Evolutionary conservation across 2,888 invertebrate species (phyloP), one percentile per base, ranked within the genome.

Genomic region (Zaprionus bogoriensis): DNA sequence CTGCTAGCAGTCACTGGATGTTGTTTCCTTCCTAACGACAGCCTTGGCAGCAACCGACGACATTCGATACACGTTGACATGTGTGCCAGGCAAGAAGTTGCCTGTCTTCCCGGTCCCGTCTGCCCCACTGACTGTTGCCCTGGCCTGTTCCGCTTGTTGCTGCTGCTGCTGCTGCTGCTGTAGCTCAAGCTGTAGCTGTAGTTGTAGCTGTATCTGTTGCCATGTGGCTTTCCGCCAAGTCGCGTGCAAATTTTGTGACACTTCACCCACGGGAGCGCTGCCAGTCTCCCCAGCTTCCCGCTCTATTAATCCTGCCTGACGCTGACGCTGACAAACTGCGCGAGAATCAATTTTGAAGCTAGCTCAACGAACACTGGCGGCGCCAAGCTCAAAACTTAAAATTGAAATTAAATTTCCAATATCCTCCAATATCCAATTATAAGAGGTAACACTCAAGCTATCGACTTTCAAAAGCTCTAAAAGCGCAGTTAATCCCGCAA

Each of bases 241-340:
- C 73, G 85, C 85, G 85, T 81, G 77, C 73, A 71, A 84, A 80
- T 80, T 81, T 74, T 81, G 74, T 85, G 85, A 85, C 85, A 85
- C 75, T 74, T 85, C 83, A 78, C 85, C 80, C 87, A 80, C 78
- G 83, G 85, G 87, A 85, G 60, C 69, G 68, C 14, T 74, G 71
- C 58, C 62, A 67, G 66, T 55, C 53, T 51, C 9, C 58, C 5
- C 59, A 48, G 47, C 47, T 59, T 46, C 61, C 62, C 59, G 74
- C 77, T 67, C 76, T 71, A 85, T 77, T 82, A 85, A 83, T 77
- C 83, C 77, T 64, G 42, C 44, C 62, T 62, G 78, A 69, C 69
- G 68, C 57, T 75, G 82, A 73, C 67, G 73, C 59, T 75, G 79
- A 85, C 83, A 85, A 77, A 79, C 77, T 67, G 64, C 48, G 41